phyloP scores from a whole-genome alignment of 2,888 invertebrate genomes.

The Agrochola lota region DNA sequence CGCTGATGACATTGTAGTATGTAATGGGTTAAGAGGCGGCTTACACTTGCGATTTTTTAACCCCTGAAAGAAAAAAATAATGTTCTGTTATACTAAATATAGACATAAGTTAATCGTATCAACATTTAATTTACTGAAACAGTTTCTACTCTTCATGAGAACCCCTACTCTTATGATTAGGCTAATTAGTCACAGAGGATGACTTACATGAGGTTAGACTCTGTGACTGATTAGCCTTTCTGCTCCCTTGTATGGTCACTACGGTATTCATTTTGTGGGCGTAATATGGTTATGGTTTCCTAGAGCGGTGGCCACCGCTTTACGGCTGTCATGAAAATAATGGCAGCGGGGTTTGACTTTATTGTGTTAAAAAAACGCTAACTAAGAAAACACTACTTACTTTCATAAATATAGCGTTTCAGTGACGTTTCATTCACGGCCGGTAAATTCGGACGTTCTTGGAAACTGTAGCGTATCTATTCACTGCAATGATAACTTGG shows the following conservation, averaged over 20 bases:
- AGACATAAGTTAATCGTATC: neutral
- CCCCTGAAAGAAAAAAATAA: too few species aligned
- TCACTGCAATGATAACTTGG: neutral
- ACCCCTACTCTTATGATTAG: neutral
- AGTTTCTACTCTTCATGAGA: neutral
- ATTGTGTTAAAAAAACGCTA: too few species aligned
- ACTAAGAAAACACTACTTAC: too few species aligned
- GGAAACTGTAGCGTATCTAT: too few species aligned
- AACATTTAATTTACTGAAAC: neutral
- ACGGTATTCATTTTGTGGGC: neutral
- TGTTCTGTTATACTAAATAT: neutral
- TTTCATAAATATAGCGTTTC: too few species aligned
- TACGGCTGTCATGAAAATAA: too few species aligned
- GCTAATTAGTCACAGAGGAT: too few species aligned
- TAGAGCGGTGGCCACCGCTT: too few species aligned
- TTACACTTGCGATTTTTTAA: neutral
- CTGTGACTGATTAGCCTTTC: neutral
- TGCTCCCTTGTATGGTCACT: neutral
- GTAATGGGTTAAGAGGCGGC: conserved; percentile 18
- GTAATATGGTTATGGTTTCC: neutral
- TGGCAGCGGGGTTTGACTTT: too few species aligned
- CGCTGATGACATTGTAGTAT: conserved; percentile 51
- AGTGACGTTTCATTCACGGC: too few species aligned
- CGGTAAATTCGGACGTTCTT: too few species aligned
- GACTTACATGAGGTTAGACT: neutral